phyloP scores from a whole-genome alignment of 1,140 invertebrate genomes.

The Pseudomyrmex pallidus region DNA sequence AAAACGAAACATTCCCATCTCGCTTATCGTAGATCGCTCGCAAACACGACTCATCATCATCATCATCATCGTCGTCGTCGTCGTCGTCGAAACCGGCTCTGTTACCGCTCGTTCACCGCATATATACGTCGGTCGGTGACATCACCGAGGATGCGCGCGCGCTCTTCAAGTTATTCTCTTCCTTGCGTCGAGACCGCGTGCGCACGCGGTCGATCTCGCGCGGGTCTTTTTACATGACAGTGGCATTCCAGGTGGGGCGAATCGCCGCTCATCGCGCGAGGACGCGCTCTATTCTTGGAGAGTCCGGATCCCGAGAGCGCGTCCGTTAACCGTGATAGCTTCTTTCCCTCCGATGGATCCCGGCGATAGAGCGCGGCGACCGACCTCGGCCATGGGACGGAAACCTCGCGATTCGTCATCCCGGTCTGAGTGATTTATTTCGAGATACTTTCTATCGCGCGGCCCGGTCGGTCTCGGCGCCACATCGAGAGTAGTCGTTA shows the following conservation, averaged over 20 bases:
- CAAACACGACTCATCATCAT: constrained; percentile 10
- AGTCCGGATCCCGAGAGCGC: constrained; percentile 73
- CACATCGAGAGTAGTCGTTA: constrained; percentile 28
- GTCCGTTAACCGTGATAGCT: constrained; percentile 78
- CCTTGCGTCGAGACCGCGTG: constrained; percentile 13
- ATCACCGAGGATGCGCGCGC: constrained; percentile 20
- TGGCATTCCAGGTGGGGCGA: constrained; percentile 78
- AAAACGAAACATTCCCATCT: not conserved
- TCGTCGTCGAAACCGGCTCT: constrained; percentile 40
- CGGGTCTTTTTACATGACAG: constrained; percentile 64
- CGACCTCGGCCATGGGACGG: constrained; percentile 40
- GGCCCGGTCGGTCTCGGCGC: constrained; percentile 1
- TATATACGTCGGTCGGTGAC: constrained; percentile 50
- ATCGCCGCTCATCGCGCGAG: constrained; percentile 72
- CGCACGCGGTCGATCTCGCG: constrained; percentile 52
- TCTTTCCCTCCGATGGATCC: constrained; percentile 70
- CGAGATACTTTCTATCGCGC: constrained; percentile 44
- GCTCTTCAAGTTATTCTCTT: constrained; percentile 37
- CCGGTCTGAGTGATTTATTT: constrained; percentile 41
- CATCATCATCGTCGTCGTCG: not conserved
- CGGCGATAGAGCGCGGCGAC: constrained; percentile 37
- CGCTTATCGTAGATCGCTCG: not conserved
- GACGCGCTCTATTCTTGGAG: constrained; percentile 82
- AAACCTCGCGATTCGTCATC: constrained; percentile 48
- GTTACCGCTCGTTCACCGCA: constrained; percentile 51